Conservation (phyloP, 2,797 vertebrate species). For the Limosa lapponica region DNA sequence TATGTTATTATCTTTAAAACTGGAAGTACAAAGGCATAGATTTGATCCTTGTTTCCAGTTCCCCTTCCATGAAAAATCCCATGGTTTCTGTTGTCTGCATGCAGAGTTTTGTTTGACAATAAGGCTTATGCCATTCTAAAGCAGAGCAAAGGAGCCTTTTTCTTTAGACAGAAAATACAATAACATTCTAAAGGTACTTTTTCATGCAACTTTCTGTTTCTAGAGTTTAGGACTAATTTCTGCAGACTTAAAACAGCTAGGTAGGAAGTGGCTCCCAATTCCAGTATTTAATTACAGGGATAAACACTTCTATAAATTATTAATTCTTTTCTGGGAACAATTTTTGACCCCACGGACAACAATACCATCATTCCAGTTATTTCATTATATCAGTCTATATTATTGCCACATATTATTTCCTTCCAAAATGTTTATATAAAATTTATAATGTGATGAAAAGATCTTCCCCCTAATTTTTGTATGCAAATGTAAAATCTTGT, state of each 20-base stretch:
- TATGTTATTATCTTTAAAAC: not conserved
- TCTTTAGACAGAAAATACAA: not conserved
- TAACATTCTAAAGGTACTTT: not conserved
- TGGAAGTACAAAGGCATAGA: not conserved
- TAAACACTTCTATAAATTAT: conserved; percentile 49
- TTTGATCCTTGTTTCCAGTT: not conserved
- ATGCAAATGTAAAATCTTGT: conserved; percentile 49
- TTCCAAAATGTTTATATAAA: conserved; percentile 58
- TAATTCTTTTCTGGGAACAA: conserved; percentile 13
- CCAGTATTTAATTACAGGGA: conserved; percentile 37
- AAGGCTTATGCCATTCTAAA: not conserved
- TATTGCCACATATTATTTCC: not conserved
- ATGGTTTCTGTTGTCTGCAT: not conserved
- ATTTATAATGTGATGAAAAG: conserved; percentile 48
- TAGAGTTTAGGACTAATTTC: conserved; percentile 6
- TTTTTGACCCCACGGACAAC: not conserved
- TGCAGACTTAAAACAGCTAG: not conserved
- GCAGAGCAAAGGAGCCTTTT: not conserved
- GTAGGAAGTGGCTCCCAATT: not conserved
- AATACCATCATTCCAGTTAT: not conserved
- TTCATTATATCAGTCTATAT: conserved; percentile 19
- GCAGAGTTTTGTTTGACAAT: not conserved
- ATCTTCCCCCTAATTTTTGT: conserved; percentile 51
- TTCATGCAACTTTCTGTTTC: not conserved
- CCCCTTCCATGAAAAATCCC: not conserved